These are phyloP conservation scores for Brachionus paranguensis DNA, from an alignment of 1,140 invertebrate genomes.

Conservation along the genomic window DNA sequence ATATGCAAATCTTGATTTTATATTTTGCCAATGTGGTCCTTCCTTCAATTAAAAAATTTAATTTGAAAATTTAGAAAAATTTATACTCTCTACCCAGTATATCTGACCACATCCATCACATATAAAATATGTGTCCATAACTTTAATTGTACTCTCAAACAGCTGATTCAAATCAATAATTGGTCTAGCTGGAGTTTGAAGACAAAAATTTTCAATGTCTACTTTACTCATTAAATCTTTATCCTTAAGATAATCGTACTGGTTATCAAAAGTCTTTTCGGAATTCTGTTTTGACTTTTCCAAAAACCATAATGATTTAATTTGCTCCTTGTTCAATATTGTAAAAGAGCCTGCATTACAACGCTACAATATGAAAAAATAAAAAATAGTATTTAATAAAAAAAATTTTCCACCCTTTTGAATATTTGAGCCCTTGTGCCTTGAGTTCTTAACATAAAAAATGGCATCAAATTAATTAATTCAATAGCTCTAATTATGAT, in stretches of 20 bases:
- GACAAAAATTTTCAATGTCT: neutral
- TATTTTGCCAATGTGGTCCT: slow-evolving; percentile 25
- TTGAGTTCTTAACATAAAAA: no score
- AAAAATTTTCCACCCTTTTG: no score
- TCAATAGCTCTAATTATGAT: neutral
- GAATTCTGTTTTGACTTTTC: neutral
- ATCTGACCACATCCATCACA: slow-evolving; percentile 22
- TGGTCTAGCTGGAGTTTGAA: neutral
- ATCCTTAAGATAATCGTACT: neutral
- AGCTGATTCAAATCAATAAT: neutral
- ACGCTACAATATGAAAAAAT: neutral
- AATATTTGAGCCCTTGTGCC: no score
- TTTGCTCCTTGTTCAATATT: slow-evolving; percentile 6
- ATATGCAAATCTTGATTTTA: neutral
- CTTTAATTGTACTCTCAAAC: neutral
- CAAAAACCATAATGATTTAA: neutral
- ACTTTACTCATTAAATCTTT: neutral
- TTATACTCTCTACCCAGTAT: neutral
- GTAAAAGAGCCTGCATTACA: slow-evolving; percentile 27
- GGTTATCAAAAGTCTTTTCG: neutral
- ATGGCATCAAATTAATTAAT: neutral
- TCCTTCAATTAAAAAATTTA: neutral
- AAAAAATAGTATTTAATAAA: neutral
- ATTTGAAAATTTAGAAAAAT: neutral
- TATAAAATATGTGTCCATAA: slow-evolving; percentile 8